A percentile compares a stretch with the other conserved stretches of the same genome.
These are phyloP conservation scores for Drosophila nasuta DNA, from an alignment of 1,140 invertebrate genomes.

Conservation along the genomic window DNA sequence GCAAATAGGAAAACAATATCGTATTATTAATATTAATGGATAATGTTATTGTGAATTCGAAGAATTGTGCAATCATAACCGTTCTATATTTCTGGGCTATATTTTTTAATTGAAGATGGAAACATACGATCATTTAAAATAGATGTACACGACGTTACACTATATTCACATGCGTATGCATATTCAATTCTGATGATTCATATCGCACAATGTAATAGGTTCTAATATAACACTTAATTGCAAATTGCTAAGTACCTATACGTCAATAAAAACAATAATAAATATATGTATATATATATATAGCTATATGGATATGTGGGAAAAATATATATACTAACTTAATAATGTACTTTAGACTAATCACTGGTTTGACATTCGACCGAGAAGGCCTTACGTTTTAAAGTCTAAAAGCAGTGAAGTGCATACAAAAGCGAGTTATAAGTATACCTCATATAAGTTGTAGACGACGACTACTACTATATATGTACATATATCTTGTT, in stretches of 20 bases:
- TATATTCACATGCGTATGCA: not conserved
- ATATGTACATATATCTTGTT: constrained; percentile 9
- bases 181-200: constrained; percentile 1
- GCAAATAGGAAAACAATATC: too few species aligned
- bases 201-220: constrained; percentile 11
- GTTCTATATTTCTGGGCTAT: too few species aligned
- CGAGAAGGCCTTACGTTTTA: constrained; percentile 50
- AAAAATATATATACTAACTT: constrained; percentile 35
- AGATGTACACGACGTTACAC: constrained; percentile 1
- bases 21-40: too few species aligned
- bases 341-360: constrained; percentile 47
- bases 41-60: too few species aligned
- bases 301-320: constrained; percentile 26
- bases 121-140: constrained; percentile 4
- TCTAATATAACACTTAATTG: constrained; percentile 27
- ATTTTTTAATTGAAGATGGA: too few species aligned
- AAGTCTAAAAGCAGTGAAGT: constrained; percentile 44
- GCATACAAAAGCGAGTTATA: constrained; percentile 23
- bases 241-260: constrained; percentile 14
- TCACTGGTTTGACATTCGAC: constrained; percentile 51
- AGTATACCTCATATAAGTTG: constrained; percentile 17
- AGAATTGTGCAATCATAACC: too few species aligned
- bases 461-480: constrained; percentile 9
- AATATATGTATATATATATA: constrained; percentile 41
- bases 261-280: constrained; percentile 11